Base-by-base conservation (phyloP, 2,113 vertebrate genomes). In the Mellivora capensis region DNA sequence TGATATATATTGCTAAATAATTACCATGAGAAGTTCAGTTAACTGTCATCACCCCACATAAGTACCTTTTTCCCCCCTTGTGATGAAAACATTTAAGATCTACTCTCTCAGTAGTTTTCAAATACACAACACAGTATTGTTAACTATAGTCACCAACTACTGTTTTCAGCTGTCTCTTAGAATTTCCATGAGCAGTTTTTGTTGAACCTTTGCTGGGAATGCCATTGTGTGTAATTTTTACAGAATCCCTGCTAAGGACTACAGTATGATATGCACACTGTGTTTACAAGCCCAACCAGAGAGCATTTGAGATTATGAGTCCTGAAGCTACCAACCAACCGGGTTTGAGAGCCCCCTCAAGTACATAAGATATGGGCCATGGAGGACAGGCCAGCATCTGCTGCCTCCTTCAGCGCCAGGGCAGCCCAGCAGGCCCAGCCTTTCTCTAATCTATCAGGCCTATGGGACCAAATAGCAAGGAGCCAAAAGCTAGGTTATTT, bases 201-300 rank as follows among this genome's bases (percentile, higher is more conserved):
- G 6, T 37, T 17, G 54, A 7, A 11, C 67, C 31, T 92, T 54
- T 44, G 13, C 37, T 57, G 77, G 18, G 31, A 31, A 3, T 6
- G 57, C 18, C 54, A 61, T 47, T 85, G 9, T 81, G 20, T 29
- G 21, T 47, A 76, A 76, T 57, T 59, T 85, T 31, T 79, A 3
- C 54, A 31, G 13, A 57, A 31, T 54, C 29, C 72, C 86, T 42
- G 42, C 72, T 44, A 25, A 76, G 64, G 87, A 77, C 42, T 39
- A 23, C 54, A 15, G 59, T 47, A 15, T 37, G 10, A 47, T 90
- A 37, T 64, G 14, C 52, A 21, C 61, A 10, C 34, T 49, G 14
- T 83, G 23, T 86, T 94, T 87, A 67, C 79, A 95, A 91, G 91
- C 7, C 44, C 54, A 72, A 23, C 18, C 52, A 84, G 80, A 74